A percentile compares a stretch with the other conserved stretches of the same genome.
Conservation (phyloP, 2,888 invertebrate species). For the Idaea straminata region DNA sequence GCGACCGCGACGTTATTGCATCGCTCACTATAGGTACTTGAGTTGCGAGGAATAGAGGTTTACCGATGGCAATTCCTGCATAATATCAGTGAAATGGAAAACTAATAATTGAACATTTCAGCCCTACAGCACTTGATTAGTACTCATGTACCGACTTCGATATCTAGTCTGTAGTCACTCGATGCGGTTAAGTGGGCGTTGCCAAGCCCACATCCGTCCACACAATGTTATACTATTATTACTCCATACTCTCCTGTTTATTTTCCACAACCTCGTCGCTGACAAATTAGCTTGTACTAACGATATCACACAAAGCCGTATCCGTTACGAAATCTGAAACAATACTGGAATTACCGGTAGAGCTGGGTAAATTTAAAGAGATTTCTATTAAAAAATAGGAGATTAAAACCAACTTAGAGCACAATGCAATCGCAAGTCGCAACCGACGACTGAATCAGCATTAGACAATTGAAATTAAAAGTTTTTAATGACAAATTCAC, state of each 20-base stretch:
- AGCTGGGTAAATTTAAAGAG: too few relatives aligned
- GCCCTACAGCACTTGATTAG: slow-evolving; percentile 29
- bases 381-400: too few relatives aligned
- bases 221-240: too few relatives aligned
- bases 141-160: slow-evolving; percentile 14
- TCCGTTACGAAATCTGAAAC: too few relatives aligned
- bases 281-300: too few relatives aligned
- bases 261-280: too few relatives aligned
- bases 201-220: too few relatives aligned
- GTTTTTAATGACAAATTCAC: slow-evolving; percentile 21
- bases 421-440: background rate
- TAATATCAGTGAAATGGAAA: slow-evolving; percentile 36
- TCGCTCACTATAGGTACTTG: slow-evolving; percentile 22
- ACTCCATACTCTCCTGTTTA: too few relatives aligned
- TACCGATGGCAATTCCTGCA: slow-evolving; percentile 26
- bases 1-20: slow-evolving; percentile 35
- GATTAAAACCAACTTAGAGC: too few relatives aligned
- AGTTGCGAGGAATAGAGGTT: slow-evolving; percentile 30
- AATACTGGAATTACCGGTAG: too few relatives aligned
- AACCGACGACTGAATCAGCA: slow-evolving; percentile 6
- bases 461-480: slow-evolving; percentile 23
- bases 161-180: background rate
- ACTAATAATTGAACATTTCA: slow-evolving; percentile 30
- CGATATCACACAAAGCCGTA: too few relatives aligned
- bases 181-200: too few relatives aligned